phyloP scores from a whole-genome alignment of 2,797 vertebrate species.

The Gymnothorax javanicus region DNA sequence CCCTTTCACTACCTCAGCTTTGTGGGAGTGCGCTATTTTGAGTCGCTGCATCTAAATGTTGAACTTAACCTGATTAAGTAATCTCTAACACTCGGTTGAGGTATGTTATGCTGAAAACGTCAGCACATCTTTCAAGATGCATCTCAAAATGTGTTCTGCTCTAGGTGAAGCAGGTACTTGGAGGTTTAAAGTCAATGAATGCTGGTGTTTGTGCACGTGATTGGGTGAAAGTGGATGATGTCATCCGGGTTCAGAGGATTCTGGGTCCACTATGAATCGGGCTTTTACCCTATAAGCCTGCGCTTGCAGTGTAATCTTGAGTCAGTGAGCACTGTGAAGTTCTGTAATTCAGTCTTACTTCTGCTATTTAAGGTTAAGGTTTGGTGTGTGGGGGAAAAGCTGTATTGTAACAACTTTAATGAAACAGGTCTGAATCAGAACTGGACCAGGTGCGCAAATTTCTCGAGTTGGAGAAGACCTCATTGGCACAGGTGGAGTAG shows the following conservation, averaged over 20 bases:
- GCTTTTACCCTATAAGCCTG: not conserved
- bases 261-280: not conserved
- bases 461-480: not conserved
- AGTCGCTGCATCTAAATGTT: too few relatives aligned
- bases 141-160: too few relatives aligned
- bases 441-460: not conserved
- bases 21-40: too few relatives aligned
- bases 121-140: too few relatives aligned
- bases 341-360: not conserved
- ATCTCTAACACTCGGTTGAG: too few relatives aligned
- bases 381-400: not conserved
- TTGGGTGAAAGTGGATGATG: not conserved
- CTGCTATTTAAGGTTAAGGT: not conserved
- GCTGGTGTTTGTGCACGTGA: not conserved
- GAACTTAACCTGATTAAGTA: too few relatives aligned
- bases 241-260: not conserved
- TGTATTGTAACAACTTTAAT: not conserved
- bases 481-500: not conserved
- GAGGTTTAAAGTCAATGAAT: too few relatives aligned
- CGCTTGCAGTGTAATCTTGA: not conserved
- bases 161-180: too few relatives aligned
- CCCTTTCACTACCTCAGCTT: too few relatives aligned
- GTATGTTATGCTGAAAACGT: too few relatives aligned
- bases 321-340: not conserved
- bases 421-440: not conserved